A percentile compares a stretch with the other conserved stretches of the same genome.
phyloP scores from a whole-genome alignment of 2,797 vertebrate species.

The Bufotes viridis region DNA sequence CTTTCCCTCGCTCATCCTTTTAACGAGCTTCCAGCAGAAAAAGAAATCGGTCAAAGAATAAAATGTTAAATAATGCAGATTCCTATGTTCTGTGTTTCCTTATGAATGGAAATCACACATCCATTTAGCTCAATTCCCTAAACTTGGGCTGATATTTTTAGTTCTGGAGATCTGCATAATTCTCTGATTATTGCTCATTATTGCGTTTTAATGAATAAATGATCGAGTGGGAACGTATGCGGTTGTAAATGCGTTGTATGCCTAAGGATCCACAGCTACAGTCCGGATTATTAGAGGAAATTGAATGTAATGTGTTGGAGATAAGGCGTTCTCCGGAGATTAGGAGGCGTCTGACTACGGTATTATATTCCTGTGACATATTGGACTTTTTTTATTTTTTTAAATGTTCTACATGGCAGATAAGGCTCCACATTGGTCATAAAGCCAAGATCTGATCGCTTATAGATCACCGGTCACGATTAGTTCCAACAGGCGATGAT shows the following conservation, averaged over 20 bases:
- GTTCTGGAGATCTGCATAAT: conserved; percentile 33
- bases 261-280: conserved; percentile 24
- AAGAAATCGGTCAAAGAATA: conserved; percentile 19
- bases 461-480: conserved; percentile 25
- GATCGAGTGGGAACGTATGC: conserved; percentile 55
- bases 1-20: conserved; percentile 27
- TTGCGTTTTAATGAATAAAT: conserved; percentile 57
- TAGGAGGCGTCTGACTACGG: not conserved
- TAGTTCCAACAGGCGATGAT: conserved; percentile 26
- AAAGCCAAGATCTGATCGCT: not conserved
- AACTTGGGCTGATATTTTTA: conserved; percentile 42
- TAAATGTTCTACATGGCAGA: conserved; percentile 29
- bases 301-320: conserved; percentile 15
- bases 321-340: conserved; percentile 42
- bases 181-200: conserved; percentile 47
- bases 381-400: conserved; percentile 17
- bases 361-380: not conserved
- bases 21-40: conserved; percentile 12
- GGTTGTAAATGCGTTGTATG: conserved; percentile 38
- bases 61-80: conserved; percentile 14
- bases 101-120: conserved; percentile 30
- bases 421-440: conserved; percentile 9
- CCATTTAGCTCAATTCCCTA: conserved; percentile 8
- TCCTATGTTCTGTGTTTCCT: not conserved
- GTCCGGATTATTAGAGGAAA: conserved; percentile 34